These are phyloP conservation scores for Xylocampa areola DNA, from an alignment of 2,888 invertebrate species.

Conservation along the genomic window DNA sequence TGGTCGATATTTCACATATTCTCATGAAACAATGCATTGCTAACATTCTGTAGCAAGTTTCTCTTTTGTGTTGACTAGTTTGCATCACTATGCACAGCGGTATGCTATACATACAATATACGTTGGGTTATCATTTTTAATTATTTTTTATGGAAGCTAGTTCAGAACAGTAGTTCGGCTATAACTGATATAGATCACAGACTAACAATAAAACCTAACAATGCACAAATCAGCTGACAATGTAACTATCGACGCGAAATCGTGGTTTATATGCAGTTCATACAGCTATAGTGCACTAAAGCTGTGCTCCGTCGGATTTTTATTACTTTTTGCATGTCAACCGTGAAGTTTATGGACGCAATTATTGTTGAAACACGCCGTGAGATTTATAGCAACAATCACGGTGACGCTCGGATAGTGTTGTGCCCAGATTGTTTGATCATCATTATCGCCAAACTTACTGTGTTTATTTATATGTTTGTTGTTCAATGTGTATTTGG, in stretches of 20 bases:
- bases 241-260: slow-evolving; percentile 53
- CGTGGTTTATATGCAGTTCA: slow-evolving; percentile 62
- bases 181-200: slow-evolving; percentile 37
- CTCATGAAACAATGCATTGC: slow-evolving; percentile 27
- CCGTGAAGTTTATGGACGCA: slow-evolving; percentile 81
- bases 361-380: slow-evolving; percentile 75
- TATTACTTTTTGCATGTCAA: slow-evolving; percentile 81
- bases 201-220: slow-evolving; percentile 51
- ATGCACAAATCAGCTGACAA: slow-evolving; percentile 61
- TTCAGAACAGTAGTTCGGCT: too few relatives aligned
- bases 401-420: slow-evolving; percentile 51
- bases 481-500: slow-evolving; percentile 4
- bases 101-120: slow-evolving; percentile 7
- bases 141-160: not conserved
- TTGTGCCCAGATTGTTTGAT: slow-evolving; percentile 56
- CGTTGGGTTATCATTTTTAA: slow-evolving; percentile 13
- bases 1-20: slow-evolving; percentile 38
- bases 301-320: slow-evolving; percentile 70
- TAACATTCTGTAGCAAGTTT: slow-evolving; percentile 36
- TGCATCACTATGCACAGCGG: slow-evolving; percentile 18
- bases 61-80: slow-evolving; percentile 21
- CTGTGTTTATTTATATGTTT: slow-evolving; percentile 38
- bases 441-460: slow-evolving; percentile 50
- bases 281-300: slow-evolving; percentile 60
- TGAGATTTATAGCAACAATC: slow-evolving; percentile 71